Evolutionary conservation across 1,140 invertebrate genomes (phyloP), one percentile per base, ranked within the genome.

Genomic region (Tetraneura akinire): DNA sequence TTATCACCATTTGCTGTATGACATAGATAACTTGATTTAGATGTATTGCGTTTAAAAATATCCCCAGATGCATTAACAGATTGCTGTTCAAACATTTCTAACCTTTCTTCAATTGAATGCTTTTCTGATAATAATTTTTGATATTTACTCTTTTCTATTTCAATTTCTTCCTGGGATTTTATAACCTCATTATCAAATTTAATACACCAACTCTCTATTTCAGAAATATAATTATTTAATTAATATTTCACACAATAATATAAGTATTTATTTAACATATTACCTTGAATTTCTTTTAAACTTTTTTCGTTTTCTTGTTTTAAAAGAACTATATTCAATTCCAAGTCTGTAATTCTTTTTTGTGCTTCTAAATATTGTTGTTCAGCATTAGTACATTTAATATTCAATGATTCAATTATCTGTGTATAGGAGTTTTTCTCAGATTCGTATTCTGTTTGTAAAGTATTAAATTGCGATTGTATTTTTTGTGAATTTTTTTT

Each of bases 121-220:
- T 93, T 93, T 55, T 95, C 92, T 47, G 92, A 91, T 3, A 97
- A 86, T 18, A 96, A 84, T 81, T 92, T 91, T 85, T 97, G 95
- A 55, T 81, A 81, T 37, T 60, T 62, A 37, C 73, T 74, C 6
- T 76, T 76, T 26, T 76, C 73, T 9, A 16, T 26, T 76, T 76
- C 73, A 23, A 55, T 57, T 76, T 76, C 73, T 23, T 60, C 1
- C 42, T 5, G 73, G 23, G 55, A 32, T 76, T 60, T 76, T 32
- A 57, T 21, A 42, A 76, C 51, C 42, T 76, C 53, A 76, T 14
- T 18, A 21, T 57, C 73, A 57, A 57, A 76, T 76, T 76, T 76
- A 13, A 11, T 57, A 1, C 23, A 23, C 73, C 73, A 76, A 76
- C 13, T 45, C 32, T 76, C 73, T 76, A 42, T 60, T 60, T 26